Evolutionary conservation across 2,113 vertebrate species (phyloP), one percentile per base, ranked within the genome.

Genomic region (Dermatemys mawii): DNA sequence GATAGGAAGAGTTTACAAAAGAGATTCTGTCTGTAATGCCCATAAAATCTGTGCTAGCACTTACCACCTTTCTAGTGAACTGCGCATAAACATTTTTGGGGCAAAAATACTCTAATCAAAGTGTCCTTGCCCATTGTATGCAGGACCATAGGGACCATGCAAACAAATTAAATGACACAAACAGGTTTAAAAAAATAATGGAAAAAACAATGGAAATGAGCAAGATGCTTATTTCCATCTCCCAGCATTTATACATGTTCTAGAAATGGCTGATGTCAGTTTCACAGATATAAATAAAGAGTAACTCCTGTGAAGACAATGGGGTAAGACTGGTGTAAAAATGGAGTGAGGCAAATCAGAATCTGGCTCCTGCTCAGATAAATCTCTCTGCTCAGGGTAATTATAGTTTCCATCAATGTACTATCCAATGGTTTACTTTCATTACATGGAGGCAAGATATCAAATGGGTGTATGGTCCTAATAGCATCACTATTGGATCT

Each of bases 401-500:
- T 44, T 44, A 44, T 13, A 75, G 60, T 67, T 17, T 67, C 16
- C 8, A 67, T 17, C 35, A 67, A 67, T 19, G 35, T 67, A 67
- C 35, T 67, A 67, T 17, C 35, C n/a, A 67, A n/a, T 4, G 17
- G 14, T 67, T 67, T 63, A 17, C 35, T 67, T 67, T 67, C 35
- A n/a, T n/a, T n/a, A 67, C 32, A 19, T n/a, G 60, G 17, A 67
- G 17, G 60, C 60, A 67, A 67, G 35, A 67, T 67, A 67, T n/a
- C 35, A 67, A n/a, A 67, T 94, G 67, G 22, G 16, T 88, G 80
- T 90, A 80, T 51, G 78, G 51, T 93, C 89, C 92, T 46, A 87
- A 75, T 90, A 63, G 38, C 92, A 94, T 51, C 90, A 93, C 81
- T 51, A 87, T 9, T 73, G 78, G 60, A 78, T 53, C n/a, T 90